phyloP scores from a whole-genome alignment of 2,888 invertebrate genomes.

The Caenorhabditis becei region DNA sequence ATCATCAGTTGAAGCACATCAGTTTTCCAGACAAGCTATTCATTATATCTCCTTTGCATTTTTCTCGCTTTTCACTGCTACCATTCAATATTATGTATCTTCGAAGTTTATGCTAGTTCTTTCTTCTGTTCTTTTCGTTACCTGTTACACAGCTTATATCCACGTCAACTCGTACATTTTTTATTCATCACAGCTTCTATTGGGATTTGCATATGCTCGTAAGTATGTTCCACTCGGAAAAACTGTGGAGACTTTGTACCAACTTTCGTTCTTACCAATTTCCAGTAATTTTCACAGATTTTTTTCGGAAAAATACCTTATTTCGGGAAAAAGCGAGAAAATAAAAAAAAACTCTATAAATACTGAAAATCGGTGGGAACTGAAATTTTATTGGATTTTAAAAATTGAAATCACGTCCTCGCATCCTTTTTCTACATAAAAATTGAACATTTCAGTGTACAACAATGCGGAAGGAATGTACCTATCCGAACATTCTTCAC shows the following conservation, averaged over 20 bases:
- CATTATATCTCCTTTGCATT: slow-evolving; percentile 65
- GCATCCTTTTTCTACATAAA: not conserved
- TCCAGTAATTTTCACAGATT: no score
- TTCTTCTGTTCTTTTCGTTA: slow-evolving; percentile 39
- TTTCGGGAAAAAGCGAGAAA: no score
- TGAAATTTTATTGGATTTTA: no score
- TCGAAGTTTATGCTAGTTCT: slow-evolving; percentile 57
- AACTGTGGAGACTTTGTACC: no score
- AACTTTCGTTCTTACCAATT: no score
- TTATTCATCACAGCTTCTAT: slow-evolving; percentile 54
- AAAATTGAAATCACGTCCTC: no score
- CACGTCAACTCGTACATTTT: slow-evolving; percentile 57
- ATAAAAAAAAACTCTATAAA: no score
- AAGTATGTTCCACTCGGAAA: slow-evolving; percentile 12
- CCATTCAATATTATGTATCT: slow-evolving; percentile 57
- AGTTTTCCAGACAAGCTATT: slow-evolving; percentile 62
- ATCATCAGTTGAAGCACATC: not conserved
- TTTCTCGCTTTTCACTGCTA: slow-evolving; percentile 65
- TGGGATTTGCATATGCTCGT: slow-evolving; percentile 67
- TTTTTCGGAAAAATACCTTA: no score
- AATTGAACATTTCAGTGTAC: slow-evolving; percentile 50
- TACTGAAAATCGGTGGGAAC: no score
- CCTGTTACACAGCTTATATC: slow-evolving; percentile 57
- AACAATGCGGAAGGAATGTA: slow-evolving; percentile 66
- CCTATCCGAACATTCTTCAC: slow-evolving; percentile 65